These are phyloP conservation scores for Lacanobia wlatinum DNA, from an alignment of 2,888 invertebrate genomes.

Conservation along the genomic window DNA sequence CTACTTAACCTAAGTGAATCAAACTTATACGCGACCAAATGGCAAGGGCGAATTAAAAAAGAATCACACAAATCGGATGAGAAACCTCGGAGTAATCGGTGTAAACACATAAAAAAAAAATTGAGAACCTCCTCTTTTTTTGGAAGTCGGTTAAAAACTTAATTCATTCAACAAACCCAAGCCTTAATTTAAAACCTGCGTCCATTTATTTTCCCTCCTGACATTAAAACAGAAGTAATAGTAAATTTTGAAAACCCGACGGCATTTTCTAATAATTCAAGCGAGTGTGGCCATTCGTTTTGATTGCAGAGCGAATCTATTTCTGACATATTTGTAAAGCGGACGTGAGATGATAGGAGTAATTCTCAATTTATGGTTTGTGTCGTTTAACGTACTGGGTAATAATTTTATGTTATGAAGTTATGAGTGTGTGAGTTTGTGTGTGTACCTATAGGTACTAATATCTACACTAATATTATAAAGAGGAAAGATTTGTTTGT, in stretches of 20 bases:
- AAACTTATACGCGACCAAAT: too few relatives aligned
- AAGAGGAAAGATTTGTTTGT: too few relatives aligned
- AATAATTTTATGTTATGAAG: conserved; percentile 10
- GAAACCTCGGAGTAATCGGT: too few relatives aligned
- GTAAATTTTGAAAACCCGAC: conserved; percentile 55
- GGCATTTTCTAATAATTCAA: conserved; percentile 63
- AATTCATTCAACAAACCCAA: neutral
- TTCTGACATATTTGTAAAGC: conserved; percentile 44
- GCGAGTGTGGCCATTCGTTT: conserved; percentile 54
- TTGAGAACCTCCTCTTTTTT: too few relatives aligned
- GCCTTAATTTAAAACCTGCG: conserved; percentile 17
- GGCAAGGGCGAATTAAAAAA: too few relatives aligned
- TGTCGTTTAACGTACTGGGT: neutral
- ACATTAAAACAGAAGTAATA: conserved; percentile 42
- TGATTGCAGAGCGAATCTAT: conserved; percentile 53
- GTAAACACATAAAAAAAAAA: too few relatives aligned
- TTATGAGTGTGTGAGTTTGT: neutral
- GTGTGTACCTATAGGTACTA: too few relatives aligned
- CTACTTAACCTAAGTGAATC: too few relatives aligned
- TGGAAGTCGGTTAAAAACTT: too few relatives aligned
- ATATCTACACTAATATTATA: too few relatives aligned
- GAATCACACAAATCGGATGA: too few relatives aligned
- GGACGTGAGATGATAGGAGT: conserved; percentile 29
- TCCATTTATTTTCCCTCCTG: conserved; percentile 25
- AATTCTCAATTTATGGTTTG: conserved; percentile 42